A percentile compares a stretch with the other conserved stretches of the same genome.
phyloP scores from a whole-genome alignment of 2,113 vertebrate species.

The Beaufortia kweichowensis region DNA sequence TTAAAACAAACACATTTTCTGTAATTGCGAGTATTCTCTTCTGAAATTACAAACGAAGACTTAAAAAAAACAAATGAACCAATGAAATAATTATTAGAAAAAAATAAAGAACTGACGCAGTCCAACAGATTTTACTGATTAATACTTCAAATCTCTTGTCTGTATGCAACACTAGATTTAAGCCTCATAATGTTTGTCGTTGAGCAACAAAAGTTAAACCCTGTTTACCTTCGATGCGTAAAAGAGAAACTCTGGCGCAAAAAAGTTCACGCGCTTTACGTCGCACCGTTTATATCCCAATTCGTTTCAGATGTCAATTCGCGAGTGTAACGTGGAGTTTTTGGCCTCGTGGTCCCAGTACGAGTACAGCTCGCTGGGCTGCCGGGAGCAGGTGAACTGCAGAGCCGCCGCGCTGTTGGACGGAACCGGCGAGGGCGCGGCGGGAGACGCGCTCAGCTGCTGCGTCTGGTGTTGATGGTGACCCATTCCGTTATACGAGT shows the following conservation, averaged over 20 bases:
- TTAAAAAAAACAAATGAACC: not conserved
- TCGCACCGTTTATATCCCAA: not conserved
- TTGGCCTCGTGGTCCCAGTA: constrained; percentile 88
- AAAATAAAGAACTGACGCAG: not conserved
- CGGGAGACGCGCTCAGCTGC: constrained; percentile 74
- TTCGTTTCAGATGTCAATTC: constrained; percentile 55
- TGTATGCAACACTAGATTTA: not conserved
- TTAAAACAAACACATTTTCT: not conserved
- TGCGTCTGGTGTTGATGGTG: constrained; percentile 76
- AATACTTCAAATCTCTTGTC: not conserved
- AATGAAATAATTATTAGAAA: not conserved
- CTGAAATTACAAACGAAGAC: not conserved
- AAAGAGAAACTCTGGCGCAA: not conserved
- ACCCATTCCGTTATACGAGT: constrained; percentile 84
- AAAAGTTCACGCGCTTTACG: not conserved
- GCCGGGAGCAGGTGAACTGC: constrained; percentile 83
- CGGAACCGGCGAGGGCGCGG: constrained; percentile 74
- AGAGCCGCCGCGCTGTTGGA: constrained; percentile 71
- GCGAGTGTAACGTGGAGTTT: constrained; percentile 75
- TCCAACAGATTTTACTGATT: not conserved
- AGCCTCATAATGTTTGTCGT: not conserved
- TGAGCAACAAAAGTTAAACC: constrained; percentile 12
- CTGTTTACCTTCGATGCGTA: constrained; percentile 16
- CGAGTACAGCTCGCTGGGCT: constrained; percentile 84
- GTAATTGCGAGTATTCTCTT: not conserved